These are phyloP conservation scores for Cyphomyrmex costatus DNA, from an alignment of 1,140 invertebrate genomes.

Conservation along the genomic window DNA sequence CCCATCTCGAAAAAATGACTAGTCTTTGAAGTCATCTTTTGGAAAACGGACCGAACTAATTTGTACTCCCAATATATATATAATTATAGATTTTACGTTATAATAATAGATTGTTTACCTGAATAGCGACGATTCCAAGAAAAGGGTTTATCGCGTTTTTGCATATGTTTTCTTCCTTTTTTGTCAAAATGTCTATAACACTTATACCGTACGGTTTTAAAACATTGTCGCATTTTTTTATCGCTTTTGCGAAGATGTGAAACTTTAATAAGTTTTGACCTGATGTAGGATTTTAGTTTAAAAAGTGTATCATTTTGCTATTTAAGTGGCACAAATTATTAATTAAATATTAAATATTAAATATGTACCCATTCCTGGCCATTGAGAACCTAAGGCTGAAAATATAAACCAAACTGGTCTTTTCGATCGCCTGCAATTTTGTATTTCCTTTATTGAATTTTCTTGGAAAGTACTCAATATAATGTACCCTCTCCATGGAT, in stretches of 20 bases:
- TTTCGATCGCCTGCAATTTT: too few relatives aligned
- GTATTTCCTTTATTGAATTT: too few relatives aligned
- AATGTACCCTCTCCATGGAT: too few relatives aligned
- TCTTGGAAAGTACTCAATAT: too few relatives aligned
- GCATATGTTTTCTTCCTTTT: neutral
- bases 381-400: too few relatives aligned
- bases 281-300: neutral
- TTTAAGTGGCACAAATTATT: conserved; percentile 69
- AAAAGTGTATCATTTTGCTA: neutral
- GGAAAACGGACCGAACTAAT: too few relatives aligned
- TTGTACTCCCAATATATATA: too few relatives aligned
- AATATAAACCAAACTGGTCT: too few relatives aligned
- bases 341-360: conserved; percentile 28
- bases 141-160: neutral
- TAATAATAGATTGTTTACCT: neutral
- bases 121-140: neutral
- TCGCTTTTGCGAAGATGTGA: conserved; percentile 88
- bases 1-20: too few relatives aligned
- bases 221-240: conserved; percentile 92
- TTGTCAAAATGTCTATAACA: neutral
- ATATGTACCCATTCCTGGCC: too few relatives aligned
- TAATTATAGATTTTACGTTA: too few relatives aligned
- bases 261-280: conserved; percentile 23
- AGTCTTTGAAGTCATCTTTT: too few relatives aligned
- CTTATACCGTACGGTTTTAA: conserved; percentile 91